Base-by-base conservation (phyloP, 2,113 vertebrate species). In the Phylloscopus trochilus region DNA sequence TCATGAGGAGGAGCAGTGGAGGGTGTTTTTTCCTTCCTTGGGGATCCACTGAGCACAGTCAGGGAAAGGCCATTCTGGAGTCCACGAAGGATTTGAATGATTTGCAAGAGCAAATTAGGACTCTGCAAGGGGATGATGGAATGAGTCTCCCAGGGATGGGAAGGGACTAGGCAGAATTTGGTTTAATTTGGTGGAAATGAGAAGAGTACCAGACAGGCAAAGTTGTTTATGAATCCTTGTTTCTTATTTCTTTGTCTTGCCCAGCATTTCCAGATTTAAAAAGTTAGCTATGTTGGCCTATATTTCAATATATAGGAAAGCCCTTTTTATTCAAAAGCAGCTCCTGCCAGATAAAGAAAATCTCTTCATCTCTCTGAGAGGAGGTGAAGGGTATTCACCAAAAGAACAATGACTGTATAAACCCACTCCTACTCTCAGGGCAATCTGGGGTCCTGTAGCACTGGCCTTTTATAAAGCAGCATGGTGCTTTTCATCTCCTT, bases 61-160 rank as follows among this genome's bases (percentile, higher is more conserved):
- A 58, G 35, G 30, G 33, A 55, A 79, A 47, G 56, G 55, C 9
- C 22, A 13, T 75, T 43, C 62, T 58, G 62, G 30, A 78, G 11
- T 30, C 15, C 26, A 18, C 0, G 0, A 82, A 43, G 13, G 11
- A 26, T 67, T 70, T 2, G 6, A 43, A 35, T 23, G 23, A 43
- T 72, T 30, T 66, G 7, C 37, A 59, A 14, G 9, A 58, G 37
- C 19, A 63, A 41, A 31, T 46, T 31, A 53, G 31, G 52, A 67
- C 6, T 76, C 35, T 39, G 46, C 35, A 67, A 75, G 35, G 13
- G 44, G 8, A 35, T 47, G 37, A 39, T 30, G 31, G 62, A 92
- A 49, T 28, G 28, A 53, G 11, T 74, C 44, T 86, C 11, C 10
- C 23, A 37, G 59, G 14, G 6, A 7, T 41, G 37, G 23, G 20